Evolutionary conservation across 2,113 vertebrate species (phyloP).

Genomic region (Syngnathus scovelli): DNA sequence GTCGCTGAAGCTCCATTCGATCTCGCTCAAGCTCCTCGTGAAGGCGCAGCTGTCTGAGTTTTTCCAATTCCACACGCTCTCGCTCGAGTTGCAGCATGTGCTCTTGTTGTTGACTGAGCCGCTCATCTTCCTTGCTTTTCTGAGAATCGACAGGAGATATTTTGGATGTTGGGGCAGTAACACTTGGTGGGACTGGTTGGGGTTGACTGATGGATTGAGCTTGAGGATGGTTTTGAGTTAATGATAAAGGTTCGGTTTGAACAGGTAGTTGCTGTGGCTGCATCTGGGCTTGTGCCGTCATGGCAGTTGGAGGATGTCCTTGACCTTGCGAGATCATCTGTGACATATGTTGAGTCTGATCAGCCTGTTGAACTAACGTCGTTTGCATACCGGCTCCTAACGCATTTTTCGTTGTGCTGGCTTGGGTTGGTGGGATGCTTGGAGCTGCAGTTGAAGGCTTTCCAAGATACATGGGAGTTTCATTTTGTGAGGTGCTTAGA

Average conservation of each 20-base stretch:
- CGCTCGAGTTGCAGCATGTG: conserved; percentile 89
- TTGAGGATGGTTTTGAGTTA: conserved; percentile 61
- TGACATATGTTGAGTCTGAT: conserved; percentile 47
- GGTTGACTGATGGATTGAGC: conserved; percentile 47
- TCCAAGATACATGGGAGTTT: conserved; percentile 86
- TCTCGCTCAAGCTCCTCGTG: conserved; percentile 96
- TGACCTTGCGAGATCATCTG: conserved; percentile 52
- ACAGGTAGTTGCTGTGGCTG: conserved; percentile 55
- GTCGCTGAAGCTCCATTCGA: conserved; percentile 86
- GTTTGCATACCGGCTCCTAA: conserved; percentile 41
- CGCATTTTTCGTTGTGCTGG: conserved; percentile 46
- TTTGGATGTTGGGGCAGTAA: conserved; percentile 30
- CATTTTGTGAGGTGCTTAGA: conserved; percentile 62
- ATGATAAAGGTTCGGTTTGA: conserved; percentile 69
- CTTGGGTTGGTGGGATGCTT: conserved; percentile 43
- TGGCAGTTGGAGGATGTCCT: conserved; percentile 40
- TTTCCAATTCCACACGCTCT: conserved; percentile 92
- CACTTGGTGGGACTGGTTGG: conserved; percentile 43
- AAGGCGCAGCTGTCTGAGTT: conserved; percentile 85
- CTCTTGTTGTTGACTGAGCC: conserved; percentile 89
- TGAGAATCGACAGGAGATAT: conserved; percentile 69
- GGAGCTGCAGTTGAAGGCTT: conserved; percentile 70
- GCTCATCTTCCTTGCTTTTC: conserved; percentile 83
- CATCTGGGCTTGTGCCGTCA: conserved; percentile 54
- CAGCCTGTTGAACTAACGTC: conserved; percentile 57